Conservation (phyloP, 1,140 invertebrate genomes). For the Ephestia elutella region DNA sequence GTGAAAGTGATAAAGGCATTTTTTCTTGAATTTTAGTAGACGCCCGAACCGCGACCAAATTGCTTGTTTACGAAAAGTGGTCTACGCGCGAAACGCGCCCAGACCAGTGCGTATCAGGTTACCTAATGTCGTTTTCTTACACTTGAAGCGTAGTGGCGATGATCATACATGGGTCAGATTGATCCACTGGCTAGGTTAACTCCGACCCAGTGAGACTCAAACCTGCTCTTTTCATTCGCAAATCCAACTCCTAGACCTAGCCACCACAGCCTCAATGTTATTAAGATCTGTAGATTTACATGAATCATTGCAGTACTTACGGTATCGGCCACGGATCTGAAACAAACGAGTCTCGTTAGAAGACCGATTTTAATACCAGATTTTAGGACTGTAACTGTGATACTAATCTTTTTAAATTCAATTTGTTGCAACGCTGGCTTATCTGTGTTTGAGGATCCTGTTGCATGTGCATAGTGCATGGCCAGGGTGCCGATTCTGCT, state of each 20-base stretch:
- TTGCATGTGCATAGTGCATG: too few relatives aligned
- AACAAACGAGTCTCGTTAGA: constrained; percentile 1
- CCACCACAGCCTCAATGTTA: not conserved
- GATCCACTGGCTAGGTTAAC: not conserved
- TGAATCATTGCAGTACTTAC: constrained; percentile 3
- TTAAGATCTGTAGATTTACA: not conserved
- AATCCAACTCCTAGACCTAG: not conserved
- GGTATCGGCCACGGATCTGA: not conserved
- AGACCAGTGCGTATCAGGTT: too few relatives aligned
- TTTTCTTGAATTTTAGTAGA: too few relatives aligned
- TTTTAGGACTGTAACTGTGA: not conserved
- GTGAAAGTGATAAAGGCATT: too few relatives aligned
- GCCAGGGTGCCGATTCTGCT: too few relatives aligned
- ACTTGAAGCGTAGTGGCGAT: too few relatives aligned
- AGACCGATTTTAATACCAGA: constrained; percentile 2
- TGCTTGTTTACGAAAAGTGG: too few relatives aligned
- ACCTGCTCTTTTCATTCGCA: not conserved
- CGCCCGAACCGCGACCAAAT: too few relatives aligned
- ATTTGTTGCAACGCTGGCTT: not conserved
- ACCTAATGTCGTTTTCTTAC: too few relatives aligned
- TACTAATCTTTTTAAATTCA: constrained; percentile 1
- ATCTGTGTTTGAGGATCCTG: not conserved
- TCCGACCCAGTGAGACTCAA: too few relatives aligned
- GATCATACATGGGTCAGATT: too few relatives aligned
- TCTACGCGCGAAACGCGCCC: too few relatives aligned